These are phyloP conservation scores for Xylocopa sonorina DNA, from an alignment of 1,140 invertebrate species.

Conservation along the genomic window DNA sequence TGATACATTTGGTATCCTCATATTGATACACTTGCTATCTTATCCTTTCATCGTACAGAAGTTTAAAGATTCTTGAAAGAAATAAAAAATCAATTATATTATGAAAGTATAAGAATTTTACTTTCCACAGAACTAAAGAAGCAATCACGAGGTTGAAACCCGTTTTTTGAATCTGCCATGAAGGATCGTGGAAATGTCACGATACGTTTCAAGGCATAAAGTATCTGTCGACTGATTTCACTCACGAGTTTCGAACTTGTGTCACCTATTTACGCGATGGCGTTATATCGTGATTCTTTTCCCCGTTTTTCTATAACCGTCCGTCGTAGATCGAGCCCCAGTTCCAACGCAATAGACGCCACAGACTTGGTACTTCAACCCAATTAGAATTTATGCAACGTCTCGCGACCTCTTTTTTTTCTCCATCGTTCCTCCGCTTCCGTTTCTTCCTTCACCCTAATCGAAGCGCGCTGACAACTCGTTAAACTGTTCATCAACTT, in stretches of 20 bases:
- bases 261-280: conserved; percentile 14
- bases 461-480: not conserved
- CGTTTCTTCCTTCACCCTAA: not conserved
- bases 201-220: not conserved
- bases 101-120: too few species aligned
- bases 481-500: not conserved
- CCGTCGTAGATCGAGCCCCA: conserved; percentile 40
- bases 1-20: too few species aligned
- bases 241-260: not conserved
- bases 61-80: too few species aligned
- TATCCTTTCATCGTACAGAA: too few species aligned
- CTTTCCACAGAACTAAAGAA: not conserved
- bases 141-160: not conserved
- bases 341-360: conserved; percentile 32
- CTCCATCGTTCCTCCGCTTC: not conserved
- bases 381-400: conserved; percentile 40
- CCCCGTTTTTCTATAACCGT: conserved; percentile 28
- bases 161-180: not conserved
- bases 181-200: not conserved
- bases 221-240: not conserved
- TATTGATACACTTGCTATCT: too few species aligned
- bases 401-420: not conserved
- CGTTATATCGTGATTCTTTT: conserved; percentile 3
- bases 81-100: too few species aligned
- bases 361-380: conserved; percentile 25